phyloP scores from a whole-genome alignment of 2,113 vertebrate species.

The Eptatretus burgeri region DNA sequence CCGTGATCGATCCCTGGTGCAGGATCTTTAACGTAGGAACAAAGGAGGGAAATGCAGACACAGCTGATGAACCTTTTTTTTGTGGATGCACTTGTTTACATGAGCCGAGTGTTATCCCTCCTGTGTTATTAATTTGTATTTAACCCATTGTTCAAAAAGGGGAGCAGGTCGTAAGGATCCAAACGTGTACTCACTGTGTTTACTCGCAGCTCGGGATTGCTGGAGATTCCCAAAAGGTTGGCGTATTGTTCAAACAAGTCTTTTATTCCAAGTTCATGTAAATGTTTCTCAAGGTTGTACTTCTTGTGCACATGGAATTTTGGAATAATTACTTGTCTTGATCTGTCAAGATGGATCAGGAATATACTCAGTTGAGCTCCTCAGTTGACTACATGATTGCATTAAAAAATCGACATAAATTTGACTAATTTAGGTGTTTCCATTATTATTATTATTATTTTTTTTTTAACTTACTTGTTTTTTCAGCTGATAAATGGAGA shows the following conservation, averaged over 20 bases:
- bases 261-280: slow-evolving; percentile 47
- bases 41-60: slow-evolving; percentile 7
- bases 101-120: too few species aligned
- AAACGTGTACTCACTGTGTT: not conserved
- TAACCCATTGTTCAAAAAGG: too few species aligned
- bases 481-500: too few species aligned
- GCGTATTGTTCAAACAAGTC: slow-evolving; percentile 32
- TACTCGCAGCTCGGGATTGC: slow-evolving; percentile 19
- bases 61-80: too few species aligned
- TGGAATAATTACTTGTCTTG: slow-evolving; percentile 54
- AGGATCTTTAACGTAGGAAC: slow-evolving; percentile 27
- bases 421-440: too few species aligned
- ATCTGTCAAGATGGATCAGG: slow-evolving; percentile 20
- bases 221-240: slow-evolving; percentile 41
- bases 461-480: too few species aligned
- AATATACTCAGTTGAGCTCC: not conserved
- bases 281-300: slow-evolving; percentile 41
- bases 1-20: slow-evolving; percentile 68
- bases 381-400: too few species aligned
- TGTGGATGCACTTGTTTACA: not conserved
- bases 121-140: too few species aligned
- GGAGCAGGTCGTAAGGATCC: too few species aligned
- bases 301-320: slow-evolving; percentile 67
- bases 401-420: too few species aligned
- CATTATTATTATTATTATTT: too few species aligned